These are phyloP conservation scores for Hydroisotoma schaefferi DNA, from an alignment of 2,888 invertebrate species.

Conservation along the genomic window DNA sequence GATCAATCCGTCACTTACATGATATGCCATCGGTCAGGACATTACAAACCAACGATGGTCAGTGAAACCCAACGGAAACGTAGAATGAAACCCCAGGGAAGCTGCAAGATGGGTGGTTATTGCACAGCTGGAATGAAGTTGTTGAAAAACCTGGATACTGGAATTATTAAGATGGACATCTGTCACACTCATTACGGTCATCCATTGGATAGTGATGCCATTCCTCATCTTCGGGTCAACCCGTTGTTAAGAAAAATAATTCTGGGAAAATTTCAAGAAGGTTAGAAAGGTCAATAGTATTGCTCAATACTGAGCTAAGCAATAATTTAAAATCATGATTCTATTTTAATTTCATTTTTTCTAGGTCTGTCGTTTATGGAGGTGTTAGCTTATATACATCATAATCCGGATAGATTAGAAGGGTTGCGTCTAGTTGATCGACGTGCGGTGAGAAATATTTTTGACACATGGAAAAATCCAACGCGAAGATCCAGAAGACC, in stretches of 20 bases:
- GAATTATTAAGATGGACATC: conserved; percentile 38
- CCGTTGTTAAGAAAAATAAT: conserved; percentile 37
- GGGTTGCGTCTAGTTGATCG: conserved; percentile 43
- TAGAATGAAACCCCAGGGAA: conserved; percentile 48
- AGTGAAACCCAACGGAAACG: conserved; percentile 38
- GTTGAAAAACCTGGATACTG: conserved; percentile 38
- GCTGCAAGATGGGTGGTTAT: conserved; percentile 47
- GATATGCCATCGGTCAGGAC: conserved; percentile 46
- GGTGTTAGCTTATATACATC: conserved; percentile 45
- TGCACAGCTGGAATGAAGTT: conserved; percentile 48
- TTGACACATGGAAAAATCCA: conserved; percentile 40
- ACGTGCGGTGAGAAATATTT: conserved; percentile 45
- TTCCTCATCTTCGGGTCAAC: conserved; percentile 45
- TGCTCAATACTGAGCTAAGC: too few relatives aligned
- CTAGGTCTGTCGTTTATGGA: conserved; percentile 42
- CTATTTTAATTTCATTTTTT: conserved; percentile 6
- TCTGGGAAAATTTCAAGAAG: conserved; percentile 45
- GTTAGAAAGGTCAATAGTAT: conserved; percentile 13
- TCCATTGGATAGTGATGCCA: conserved; percentile 42
- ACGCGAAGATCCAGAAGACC: conserved; percentile 10
- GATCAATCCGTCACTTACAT: conserved; percentile 47
- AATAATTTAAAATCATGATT: too few relatives aligned
- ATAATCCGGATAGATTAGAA: conserved; percentile 45
- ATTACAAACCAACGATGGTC: conserved; percentile 46
- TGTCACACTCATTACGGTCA: conserved; percentile 48